phyloP scores from a whole-genome alignment of 2,888 invertebrate genomes.

The Calliscelio sp. region DNA sequence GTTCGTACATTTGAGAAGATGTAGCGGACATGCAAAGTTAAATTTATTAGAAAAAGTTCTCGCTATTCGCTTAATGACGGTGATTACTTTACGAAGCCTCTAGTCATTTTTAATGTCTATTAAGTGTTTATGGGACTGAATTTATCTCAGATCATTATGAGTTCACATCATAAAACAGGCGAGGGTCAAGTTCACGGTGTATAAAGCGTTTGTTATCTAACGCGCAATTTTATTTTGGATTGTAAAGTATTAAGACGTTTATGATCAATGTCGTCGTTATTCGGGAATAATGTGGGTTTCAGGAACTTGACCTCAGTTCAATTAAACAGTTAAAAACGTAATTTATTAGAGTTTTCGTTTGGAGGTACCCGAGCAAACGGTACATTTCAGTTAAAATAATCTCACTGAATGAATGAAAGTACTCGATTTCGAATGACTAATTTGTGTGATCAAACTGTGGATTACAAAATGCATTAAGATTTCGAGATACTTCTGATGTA shows the following conservation, averaged over 20 bases:
- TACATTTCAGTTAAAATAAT: slow-evolving; percentile 42
- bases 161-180: slow-evolving; percentile 54
- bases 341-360: slow-evolving; percentile 44
- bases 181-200: slow-evolving; percentile 53
- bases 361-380: slow-evolving; percentile 21
- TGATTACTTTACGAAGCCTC: slow-evolving; percentile 34
- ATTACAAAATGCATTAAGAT: slow-evolving; percentile 48
- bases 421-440: slow-evolving; percentile 1
- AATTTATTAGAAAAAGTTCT: slow-evolving; percentile 39
- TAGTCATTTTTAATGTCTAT: slow-evolving; percentile 47
- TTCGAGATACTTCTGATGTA: too few species aligned
- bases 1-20: not conserved
- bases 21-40: slow-evolving; percentile 16
- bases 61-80: slow-evolving; percentile 32
- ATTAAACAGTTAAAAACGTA: slow-evolving; percentile 57
- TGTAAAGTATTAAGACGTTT: slow-evolving; percentile 42
- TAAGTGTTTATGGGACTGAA: slow-evolving; percentile 54
- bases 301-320: slow-evolving; percentile 34
- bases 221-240: slow-evolving; percentile 37
- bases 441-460: too few species aligned
- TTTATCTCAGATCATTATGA: slow-evolving; percentile 48
- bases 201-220: slow-evolving; percentile 56
- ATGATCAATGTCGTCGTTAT: slow-evolving; percentile 60
- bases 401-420: slow-evolving; percentile 38
- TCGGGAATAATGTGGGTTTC: slow-evolving; percentile 26